These are phyloP conservation scores for Scotopteryx bipunctaria DNA, from an alignment of 2,888 invertebrate species.

Conservation along the genomic window DNA sequence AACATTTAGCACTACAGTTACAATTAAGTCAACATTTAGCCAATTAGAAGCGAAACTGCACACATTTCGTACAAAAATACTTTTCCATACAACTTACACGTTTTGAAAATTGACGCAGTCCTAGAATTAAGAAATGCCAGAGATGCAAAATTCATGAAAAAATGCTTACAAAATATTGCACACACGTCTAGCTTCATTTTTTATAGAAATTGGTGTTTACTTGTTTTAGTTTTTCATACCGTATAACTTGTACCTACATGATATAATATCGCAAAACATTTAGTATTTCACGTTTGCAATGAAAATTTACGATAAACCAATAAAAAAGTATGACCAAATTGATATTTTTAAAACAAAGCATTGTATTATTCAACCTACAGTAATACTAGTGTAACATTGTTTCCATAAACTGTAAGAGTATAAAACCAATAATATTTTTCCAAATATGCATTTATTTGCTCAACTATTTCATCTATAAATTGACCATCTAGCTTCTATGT, in stretches of 20 bases:
- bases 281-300: background rate
- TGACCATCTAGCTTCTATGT: constrained; percentile 7
- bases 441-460: background rate
- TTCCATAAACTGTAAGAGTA: background rate
- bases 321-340: background rate
- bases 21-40: constrained; percentile 61
- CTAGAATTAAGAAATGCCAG: background rate
- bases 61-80: constrained; percentile 34
- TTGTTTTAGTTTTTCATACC: background rate
- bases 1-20: constrained; percentile 70
- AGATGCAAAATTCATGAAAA: constrained; percentile 22
- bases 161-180: constrained; percentile 14
- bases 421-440: background rate
- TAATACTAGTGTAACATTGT: background rate
- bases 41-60: constrained; percentile 26
- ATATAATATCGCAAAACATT: constrained; percentile 2
- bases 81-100: background rate
- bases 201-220: constrained; percentile 1
- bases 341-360: background rate
- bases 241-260: constrained; percentile 11
- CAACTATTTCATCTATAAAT: background rate
- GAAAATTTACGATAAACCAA: background rate
- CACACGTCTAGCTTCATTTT: background rate
- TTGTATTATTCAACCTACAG: no score
- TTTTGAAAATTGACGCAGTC: constrained; percentile 7